Evolutionary conservation across 2,888 invertebrate species (phyloP).

Genomic region (Meghimatium bilineatum): DNA sequence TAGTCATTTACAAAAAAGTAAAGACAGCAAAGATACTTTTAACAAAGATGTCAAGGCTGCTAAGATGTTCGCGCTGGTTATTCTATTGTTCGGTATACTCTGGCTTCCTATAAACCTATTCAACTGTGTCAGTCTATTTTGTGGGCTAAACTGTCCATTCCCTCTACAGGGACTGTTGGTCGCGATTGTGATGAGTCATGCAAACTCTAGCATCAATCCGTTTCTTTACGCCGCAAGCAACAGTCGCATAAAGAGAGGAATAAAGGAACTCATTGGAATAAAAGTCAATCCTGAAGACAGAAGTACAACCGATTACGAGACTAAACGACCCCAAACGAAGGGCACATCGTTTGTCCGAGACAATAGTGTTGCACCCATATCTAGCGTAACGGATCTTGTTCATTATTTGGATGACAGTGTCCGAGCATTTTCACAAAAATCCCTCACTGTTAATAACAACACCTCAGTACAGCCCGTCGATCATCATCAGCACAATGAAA

Average conservation of each 20-base stretch:
- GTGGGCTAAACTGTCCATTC: conserved; percentile 47
- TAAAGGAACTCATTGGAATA: conserved; percentile 60
- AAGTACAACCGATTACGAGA: background rate
- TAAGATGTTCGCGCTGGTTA: conserved; percentile 72
- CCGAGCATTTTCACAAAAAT: background rate
- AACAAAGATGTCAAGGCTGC: conserved; percentile 70
- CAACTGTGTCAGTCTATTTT: conserved; percentile 65
- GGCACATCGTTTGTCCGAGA: background rate
- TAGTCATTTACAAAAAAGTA: conserved; percentile 9
- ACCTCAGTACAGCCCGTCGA: background rate
- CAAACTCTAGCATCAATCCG: conserved; percentile 74
- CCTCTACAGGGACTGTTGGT: conserved; percentile 60
- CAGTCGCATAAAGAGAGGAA: conserved; percentile 67
- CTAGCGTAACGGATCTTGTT: background rate
- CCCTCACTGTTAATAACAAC: background rate
- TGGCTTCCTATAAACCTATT: conserved; percentile 75
- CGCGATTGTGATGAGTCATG: conserved; percentile 73
- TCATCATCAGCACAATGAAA: background rate
- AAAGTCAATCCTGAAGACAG: background rate
- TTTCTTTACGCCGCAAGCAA: conserved; percentile 74
- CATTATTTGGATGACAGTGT: background rate
- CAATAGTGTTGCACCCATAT: background rate
- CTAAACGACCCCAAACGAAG: background rate
- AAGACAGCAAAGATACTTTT: conserved; percentile 52
- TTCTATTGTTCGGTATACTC: conserved; percentile 71